Percentiles rank a stretch among this genome's conserved stretches.
Evolutionary conservation across 30 jellyfish, hydroid and myxozoan species (phyloP).

Genomic region (Hydractinia symbiolongicarpus): DNA sequence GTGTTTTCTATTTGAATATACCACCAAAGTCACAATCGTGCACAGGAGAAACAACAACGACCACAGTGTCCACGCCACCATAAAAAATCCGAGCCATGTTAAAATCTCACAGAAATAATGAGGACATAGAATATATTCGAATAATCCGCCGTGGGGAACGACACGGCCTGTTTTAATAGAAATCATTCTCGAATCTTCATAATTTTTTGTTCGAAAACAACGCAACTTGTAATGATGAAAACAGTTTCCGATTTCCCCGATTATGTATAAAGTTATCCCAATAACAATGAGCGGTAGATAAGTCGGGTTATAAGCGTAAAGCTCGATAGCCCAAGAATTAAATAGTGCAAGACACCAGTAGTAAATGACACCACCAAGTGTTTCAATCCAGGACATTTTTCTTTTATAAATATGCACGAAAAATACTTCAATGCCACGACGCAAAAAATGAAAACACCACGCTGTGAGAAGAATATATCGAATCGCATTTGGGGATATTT

Average conservation of each 20-base stretch:
- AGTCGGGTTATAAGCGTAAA: conserved; percentile 12
- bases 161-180: conserved; percentile 48
- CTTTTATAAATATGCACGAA: conserved; percentile 74
- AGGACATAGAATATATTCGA: conserved; percentile 57
- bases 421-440: conserved; percentile 66
- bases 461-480: conserved; percentile 35
- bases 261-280: conserved; percentile 39
- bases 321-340: conserved; percentile 57
- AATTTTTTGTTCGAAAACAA: conserved; percentile 45
- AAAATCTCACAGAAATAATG: conserved; percentile 72
- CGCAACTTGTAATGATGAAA: conserved; percentile 61
- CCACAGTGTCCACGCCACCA: conserved; percentile 62
- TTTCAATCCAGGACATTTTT: conserved; percentile 64
- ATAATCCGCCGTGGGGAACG: conserved; percentile 55
- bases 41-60: conserved; percentile 41
- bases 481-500: neutral
- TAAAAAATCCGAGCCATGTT: conserved; percentile 72
- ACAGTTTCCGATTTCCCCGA: conserved; percentile 78
- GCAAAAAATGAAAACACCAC: conserved; percentile 63
- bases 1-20: conserved; percentile 64
- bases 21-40: conserved; percentile 52
- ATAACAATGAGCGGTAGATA: conserved; percentile 16
- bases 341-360: conserved; percentile 68
- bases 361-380: conserved; percentile 78
- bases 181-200: conserved; percentile 16